phyloP scores from a whole-genome alignment of 2,113 vertebrate genomes.

The Semnornis frantzii region DNA sequence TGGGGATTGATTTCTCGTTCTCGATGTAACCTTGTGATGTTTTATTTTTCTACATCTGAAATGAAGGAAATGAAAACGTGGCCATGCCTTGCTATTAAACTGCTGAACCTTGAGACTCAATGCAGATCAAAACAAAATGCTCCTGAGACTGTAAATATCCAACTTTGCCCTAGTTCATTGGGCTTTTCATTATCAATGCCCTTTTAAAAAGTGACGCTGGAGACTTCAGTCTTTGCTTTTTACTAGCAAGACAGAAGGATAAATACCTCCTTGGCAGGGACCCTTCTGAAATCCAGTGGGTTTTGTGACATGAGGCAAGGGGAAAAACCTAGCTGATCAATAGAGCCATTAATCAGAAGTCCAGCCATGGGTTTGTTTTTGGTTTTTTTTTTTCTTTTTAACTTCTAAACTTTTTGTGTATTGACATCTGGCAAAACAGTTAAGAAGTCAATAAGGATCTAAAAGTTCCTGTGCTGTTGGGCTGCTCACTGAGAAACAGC shows the following conservation, averaged over 20 bases:
- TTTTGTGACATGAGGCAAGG: background rate
- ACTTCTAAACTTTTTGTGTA: background rate
- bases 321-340: background rate
- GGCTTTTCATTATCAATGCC: background rate
- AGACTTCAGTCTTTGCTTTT: background rate
- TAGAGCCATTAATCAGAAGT: slow-evolving; percentile 37
- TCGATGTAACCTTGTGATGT: background rate
- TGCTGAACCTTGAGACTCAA: slow-evolving; percentile 18
- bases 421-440: slow-evolving; percentile 28
- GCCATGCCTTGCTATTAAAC: background rate
- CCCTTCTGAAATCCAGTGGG: background rate
- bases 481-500: background rate
- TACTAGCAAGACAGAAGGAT: background rate
- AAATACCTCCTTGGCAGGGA: background rate
- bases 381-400: background rate
- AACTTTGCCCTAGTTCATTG: background rate
- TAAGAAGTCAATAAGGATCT: slow-evolving; percentile 9
- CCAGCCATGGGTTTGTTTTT: background rate
- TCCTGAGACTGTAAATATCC: background rate
- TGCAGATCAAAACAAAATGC: slow-evolving; percentile 22
- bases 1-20: slow-evolving; percentile 23
- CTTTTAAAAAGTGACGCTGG: background rate
- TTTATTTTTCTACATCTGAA: background rate
- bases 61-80: background rate
- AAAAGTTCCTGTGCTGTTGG: background rate